phyloP scores from a whole-genome alignment of 2,888 invertebrate species.

The Danaus chrysippus region DNA sequence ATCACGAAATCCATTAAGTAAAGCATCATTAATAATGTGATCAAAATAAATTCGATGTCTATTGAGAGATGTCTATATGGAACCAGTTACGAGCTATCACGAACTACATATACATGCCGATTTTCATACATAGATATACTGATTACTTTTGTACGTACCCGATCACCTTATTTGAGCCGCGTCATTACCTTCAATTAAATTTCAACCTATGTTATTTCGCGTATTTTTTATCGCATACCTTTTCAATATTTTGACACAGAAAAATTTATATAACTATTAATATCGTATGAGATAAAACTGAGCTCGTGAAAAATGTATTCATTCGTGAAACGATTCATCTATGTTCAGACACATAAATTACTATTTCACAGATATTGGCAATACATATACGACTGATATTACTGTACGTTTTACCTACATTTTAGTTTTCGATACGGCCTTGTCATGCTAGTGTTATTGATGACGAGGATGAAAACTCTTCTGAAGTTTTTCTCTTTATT shows the following conservation, averaged over 20 bases:
- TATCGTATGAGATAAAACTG: background rate
- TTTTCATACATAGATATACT: background rate
- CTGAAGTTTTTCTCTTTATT: background rate
- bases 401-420: background rate
- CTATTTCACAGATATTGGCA: slow-evolving; percentile 17
- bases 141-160: background rate
- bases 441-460: slow-evolving; percentile 5
- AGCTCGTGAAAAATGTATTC: slow-evolving; percentile 13
- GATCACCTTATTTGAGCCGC: background rate
- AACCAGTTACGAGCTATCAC: slow-evolving; percentile 3
- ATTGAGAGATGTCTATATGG: slow-evolving; percentile 6
- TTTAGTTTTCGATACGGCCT: slow-evolving; percentile 1
- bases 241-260: no score
- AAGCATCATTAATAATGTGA: slow-evolving; percentile 25
- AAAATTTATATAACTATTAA: background rate
- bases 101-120: background rate
- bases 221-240: no score
- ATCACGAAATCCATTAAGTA: slow-evolving; percentile 24
- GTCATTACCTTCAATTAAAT: background rate
- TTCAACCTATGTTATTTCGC: background rate
- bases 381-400: slow-evolving; percentile 9
- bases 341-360: slow-evolving; percentile 17
- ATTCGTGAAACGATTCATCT: slow-evolving; percentile 15
- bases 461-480: background rate
- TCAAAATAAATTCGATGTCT: slow-evolving; percentile 11